Evolutionary conservation across 92 coral and sea anemone species (phyloP).

Genomic region (Zoanthus solanderi): DNA sequence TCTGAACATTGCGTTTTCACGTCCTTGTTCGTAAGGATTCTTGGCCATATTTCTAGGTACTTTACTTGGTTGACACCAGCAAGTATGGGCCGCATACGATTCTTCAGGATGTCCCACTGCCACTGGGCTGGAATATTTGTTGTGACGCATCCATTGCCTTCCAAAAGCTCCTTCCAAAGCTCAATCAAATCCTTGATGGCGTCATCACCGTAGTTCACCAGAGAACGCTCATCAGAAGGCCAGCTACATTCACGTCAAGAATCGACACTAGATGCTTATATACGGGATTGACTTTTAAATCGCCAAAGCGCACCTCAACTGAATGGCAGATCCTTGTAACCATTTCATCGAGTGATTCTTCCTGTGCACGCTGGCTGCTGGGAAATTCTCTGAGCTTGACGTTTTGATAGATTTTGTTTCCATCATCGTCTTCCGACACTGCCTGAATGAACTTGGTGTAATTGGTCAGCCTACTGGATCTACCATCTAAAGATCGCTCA

Average conservation of each 20-base stretch:
- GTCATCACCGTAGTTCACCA: not conserved
- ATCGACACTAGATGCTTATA: not conserved
- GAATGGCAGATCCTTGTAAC: not conserved
- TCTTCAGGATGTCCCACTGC: conserved; percentile 53
- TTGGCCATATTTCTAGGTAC: not conserved
- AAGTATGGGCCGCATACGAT: not conserved
- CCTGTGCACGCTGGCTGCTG: not conserved
- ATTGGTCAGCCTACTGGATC: not conserved
- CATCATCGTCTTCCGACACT: not conserved
- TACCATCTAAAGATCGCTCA: not conserved
- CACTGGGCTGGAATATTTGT: conserved; percentile 34
- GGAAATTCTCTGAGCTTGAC: not conserved
- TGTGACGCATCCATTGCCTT: conserved; percentile 20
- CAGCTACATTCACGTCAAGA: not conserved
- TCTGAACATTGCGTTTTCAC: conserved; percentile 44
- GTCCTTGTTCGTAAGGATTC: conserved; percentile 14
- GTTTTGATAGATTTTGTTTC: not conserved
- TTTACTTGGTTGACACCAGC: conserved; percentile 28
- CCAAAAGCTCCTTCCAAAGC: not conserved
- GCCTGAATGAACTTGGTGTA: not conserved
- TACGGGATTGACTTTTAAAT: not conserved
- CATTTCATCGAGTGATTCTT: not conserved
- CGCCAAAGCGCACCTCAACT: not conserved
- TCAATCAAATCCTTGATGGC: not conserved
- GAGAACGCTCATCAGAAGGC: not conserved